Base-by-base conservation (phyloP, 2,888 invertebrate species). In the Dione vanillae region DNA sequence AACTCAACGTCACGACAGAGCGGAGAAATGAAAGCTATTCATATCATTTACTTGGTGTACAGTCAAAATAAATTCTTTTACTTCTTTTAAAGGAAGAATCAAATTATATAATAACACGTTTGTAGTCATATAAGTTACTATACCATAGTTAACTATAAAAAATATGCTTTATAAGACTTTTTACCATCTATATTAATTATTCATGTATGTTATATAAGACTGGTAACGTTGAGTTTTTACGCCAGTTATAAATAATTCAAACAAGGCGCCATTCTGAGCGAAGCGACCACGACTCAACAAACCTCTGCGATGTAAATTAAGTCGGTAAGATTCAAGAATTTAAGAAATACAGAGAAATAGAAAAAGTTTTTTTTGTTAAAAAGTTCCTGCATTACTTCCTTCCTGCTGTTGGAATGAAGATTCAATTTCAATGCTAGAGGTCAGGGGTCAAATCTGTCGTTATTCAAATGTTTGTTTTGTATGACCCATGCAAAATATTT, bases 271-370 rank as follows among this genome's bases (percentile, higher is more conserved):
- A 6, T 16, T 56, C 37, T 56, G 16, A 16, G n/a, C 56, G 56
- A 5, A 56, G 35, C 37, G 16, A 8, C n/a, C 9, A 56, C 56
- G 11, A 56, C n/a, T 45, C 45, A 43, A 43, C 43, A 45, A 61
- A 45, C 43, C 20, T 61, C 27, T 11, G 43, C 43, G 43, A 43
- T 61, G 61, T 43, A 45, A 61, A 61, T 45, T 20, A 61, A 61
- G n/a, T 45, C n/a, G 2, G 27, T 27, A 10, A 45, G 61, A 56
- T 27, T 27, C n/a, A 43, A 61, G 27, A 43, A 56, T 27, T 27
- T 27, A 43, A 61, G 27, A 43, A 43, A 41, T 19, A 14, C 20
- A 20, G 37, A 59, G 27, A 27, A 61, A 14, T n/a, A 27, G 5
- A 61, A 43, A 27, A 43, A 10, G 27, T 61, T 43, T 45, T 45